Evolutionary conservation across 2,888 invertebrate species (phyloP).

Genomic region (Halictus quadricinctus): DNA sequence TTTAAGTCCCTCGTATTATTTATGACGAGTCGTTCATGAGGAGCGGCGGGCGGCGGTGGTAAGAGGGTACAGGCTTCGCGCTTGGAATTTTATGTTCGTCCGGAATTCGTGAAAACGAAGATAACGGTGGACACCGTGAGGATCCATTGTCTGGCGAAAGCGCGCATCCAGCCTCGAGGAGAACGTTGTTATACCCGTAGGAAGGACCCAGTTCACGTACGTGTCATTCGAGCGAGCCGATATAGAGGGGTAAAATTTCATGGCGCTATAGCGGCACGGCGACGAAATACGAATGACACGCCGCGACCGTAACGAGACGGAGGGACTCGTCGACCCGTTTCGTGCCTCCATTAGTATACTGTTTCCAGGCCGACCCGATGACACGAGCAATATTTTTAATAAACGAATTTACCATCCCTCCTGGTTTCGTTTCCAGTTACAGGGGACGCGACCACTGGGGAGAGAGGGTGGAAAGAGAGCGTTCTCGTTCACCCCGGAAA

Average conservation of each 20-base stretch:
- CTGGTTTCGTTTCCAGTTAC: background rate
- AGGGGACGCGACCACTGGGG: too few relatives aligned
- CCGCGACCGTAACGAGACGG: constrained; percentile 24
- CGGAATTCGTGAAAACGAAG: background rate
- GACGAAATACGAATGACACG: constrained; percentile 20
- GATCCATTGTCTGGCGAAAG: constrained; percentile 21
- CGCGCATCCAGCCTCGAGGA: background rate
- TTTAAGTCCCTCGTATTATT: background rate
- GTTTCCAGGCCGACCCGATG: background rate
- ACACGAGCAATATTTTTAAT: constrained; percentile 7
- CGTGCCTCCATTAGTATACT: constrained; percentile 1
- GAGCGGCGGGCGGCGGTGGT: background rate
- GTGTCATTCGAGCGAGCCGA: background rate
- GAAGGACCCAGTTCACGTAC: constrained; percentile 21
- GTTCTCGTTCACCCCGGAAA: background rate
- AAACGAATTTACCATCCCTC: background rate
- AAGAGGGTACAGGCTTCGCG: background rate
- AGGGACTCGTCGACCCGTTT: background rate
- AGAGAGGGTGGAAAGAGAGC: background rate
- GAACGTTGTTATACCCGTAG: constrained; percentile 5
- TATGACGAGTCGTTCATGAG: background rate
- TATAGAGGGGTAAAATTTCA: constrained; percentile 37
- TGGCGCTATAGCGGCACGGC: background rate
- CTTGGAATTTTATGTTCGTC: background rate
- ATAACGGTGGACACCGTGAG: constrained; percentile 3